Evolutionary conservation across 2,888 invertebrate species (phyloP), one percentile per base, ranked within the genome.

Genomic region (Nemotelus nigrinus): DNA sequence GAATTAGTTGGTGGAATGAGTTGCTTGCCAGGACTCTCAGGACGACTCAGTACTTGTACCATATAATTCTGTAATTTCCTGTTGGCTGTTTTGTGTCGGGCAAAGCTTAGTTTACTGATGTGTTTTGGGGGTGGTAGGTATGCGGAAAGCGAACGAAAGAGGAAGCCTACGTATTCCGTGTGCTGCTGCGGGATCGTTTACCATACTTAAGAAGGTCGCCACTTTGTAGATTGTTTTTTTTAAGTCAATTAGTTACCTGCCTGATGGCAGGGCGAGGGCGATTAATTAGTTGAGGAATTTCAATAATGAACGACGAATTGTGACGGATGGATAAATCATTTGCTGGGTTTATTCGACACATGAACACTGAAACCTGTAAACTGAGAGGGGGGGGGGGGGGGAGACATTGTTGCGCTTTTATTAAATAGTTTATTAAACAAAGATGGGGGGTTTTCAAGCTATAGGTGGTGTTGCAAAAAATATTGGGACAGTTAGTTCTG

Each of bases 171-270:
- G 41, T 43, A 25, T 25, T 25, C 25, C 25, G 25, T 25, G 25
- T 25, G 25, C 25, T 25, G 25, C 25, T 25, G 25, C 57, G 3
- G 55, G 44, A 55, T 48, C 25, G 50, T 3, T 55, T 55, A 55
- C 47, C 10, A 39, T 53, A 43, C 68, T 39, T 7, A 10, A 65
- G 65, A 47, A 65, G 3, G 47, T 47, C 47, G 65, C 45, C 41
- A 70, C 44, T 70, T 70, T 70, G 70, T 55, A 39, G 57, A 25
- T 4, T 8, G 70, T 25, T 43, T 53, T 39, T 70, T 55, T 53
- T 70, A 39, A 70, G 70, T 70, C 70, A 70, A 70, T 70, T 70
- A 70, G 70, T 70, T 44, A 70, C 70, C 70, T 41, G 43, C 55
- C 47, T 70, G 70, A 70, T 41, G 55, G 70, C 25, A 50, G 43